Evolutionary conservation across 1,140 invertebrate species (phyloP).

Genomic region (Drosophila lini): DNA sequence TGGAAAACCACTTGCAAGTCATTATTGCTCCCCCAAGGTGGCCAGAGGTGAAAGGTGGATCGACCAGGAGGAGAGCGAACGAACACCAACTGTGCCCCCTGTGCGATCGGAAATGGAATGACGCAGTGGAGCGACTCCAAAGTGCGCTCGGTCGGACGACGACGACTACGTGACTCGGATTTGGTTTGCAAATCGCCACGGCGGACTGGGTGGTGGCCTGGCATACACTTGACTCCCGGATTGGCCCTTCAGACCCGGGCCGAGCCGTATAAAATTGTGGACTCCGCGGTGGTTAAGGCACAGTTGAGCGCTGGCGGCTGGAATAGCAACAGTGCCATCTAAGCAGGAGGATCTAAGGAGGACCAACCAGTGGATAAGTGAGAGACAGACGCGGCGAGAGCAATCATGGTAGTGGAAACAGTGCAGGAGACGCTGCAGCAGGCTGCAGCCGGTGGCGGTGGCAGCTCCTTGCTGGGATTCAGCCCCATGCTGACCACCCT

Average conservation of each 20-base stretch:
- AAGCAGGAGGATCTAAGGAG: constrained; percentile 24
- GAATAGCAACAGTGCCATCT: constrained; percentile 33
- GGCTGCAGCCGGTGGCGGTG: constrained; percentile 22
- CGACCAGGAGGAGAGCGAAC: not conserved
- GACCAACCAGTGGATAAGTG: constrained; percentile 6
- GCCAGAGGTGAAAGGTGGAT: not conserved
- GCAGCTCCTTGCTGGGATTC: constrained; percentile 23
- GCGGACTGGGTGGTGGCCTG: constrained; percentile 1
- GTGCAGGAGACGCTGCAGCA: constrained; percentile 70
- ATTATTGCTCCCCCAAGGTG: not conserved
- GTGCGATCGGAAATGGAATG: constrained; percentile 7
- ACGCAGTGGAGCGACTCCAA: constrained; percentile 38
- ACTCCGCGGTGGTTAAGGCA: constrained; percentile 8
- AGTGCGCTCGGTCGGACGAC: constrained; percentile 13
- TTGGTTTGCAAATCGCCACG: constrained; percentile 58
- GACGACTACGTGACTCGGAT: constrained; percentile 54
- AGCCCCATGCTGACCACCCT: constrained; percentile 67
- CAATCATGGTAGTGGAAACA: constrained; percentile 72
- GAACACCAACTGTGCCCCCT: not conserved
- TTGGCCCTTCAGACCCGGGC: not conserved
- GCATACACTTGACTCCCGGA: constrained; percentile 62
- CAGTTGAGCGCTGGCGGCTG: constrained; percentile 61
- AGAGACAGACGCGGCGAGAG: constrained; percentile 4
- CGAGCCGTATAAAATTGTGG: constrained; percentile 48
- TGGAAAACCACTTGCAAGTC: not conserved